Base-by-base conservation (phyloP, 2,888 invertebrate genomes). In the Idaea biselata region DNA sequence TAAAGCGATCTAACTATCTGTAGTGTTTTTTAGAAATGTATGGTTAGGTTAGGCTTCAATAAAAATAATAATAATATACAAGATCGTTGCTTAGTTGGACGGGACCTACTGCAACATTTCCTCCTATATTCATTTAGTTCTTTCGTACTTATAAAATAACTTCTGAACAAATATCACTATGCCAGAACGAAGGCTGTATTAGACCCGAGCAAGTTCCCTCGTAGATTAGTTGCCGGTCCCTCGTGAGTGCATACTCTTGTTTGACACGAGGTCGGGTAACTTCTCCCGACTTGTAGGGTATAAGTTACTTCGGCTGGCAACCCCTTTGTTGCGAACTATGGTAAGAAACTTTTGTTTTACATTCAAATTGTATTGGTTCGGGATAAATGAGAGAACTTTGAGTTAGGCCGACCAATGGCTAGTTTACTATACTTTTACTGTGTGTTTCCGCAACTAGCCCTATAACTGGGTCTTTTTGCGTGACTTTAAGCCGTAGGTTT, bases 191-290 rank as follows among this genome's bases (percentile, higher is more conserved):
- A 68, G 72, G 70, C 71, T 68, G 71, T 78, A 78, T 79, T 78
- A 80, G 75, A 79, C 77, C 74, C 68, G 80, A 84, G 80, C 84
- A 82, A 82, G 84, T 84, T 81, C 78, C 75, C 74, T 55, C 55
- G 55, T 55, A 55, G 55, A 55, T 55, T 55, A 67, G 64, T 66
- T 68, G 60, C 67, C 71, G 66, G 78, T 81, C 78, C 73, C 74
- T 71, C 67, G 76, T 83, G 83, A 91, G 91, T 91, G 91, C 91
- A 89, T 86, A 89, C 86, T 86, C 90, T 75, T 91, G 91, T 91
- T 86, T 87, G 87, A 89, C 88, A 87, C 79, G 82, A 86, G 82
- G 81, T 86, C 80, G 79, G 65, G 75, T 85, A 89, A 90, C 88
- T 90, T 89, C 84, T 82, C 82, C 77, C 77, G 77, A 81, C 80